Evolutionary conservation across 2,113 vertebrate species (phyloP), one percentile per base, ranked within the genome.

Genomic region (Eidolon helvum): DNA sequence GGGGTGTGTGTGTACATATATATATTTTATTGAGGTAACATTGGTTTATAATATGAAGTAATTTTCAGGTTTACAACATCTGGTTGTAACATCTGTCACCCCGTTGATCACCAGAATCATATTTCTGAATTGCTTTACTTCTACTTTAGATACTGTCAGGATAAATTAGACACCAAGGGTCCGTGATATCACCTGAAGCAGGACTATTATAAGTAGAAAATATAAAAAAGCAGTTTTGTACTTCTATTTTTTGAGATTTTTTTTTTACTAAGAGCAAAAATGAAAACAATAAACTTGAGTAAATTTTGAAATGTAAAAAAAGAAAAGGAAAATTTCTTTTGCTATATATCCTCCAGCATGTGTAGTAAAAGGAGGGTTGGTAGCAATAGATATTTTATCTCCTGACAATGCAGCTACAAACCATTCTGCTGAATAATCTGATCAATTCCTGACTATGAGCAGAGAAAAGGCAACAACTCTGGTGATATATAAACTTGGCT

Each of bases 401-500:
- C 85, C 59, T 79, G 94, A 84, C 59, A 78, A 40, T 63, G n/a
- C 61, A 96, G 91, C 79, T 93, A 92, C 94, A 89, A 98, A 86
- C 74, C 10, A 38, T 65, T 84, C 84, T 96, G 79, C 71, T 84
- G 80, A 35, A 5, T 92, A 91, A 87, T 91, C 90, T 97, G 87
- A 95, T 88, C 87, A 53, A 63, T 69, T 93, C 87, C 94, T 97
- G 82, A 65, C 18, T 93, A 48, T 75, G 90, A 92, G 82, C 87
- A 97, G 95, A 98, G 92, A 97, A 50, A 95, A 48, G 7, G 11
- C 43, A 96, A 96, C 53, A n/a, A 69, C 75, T 72, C 35, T 79
- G 72, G 90, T 84, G 91, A 91, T 78, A 74, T 74, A 92, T 79
- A 87, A 66, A 87, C 80, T 69, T 92, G 82, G 68, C 87, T 96